These are phyloP conservation scores for Palythoa heliodiscus DNA, from an alignment of 92 coral and sea anemone genomes.

Conservation along the genomic window DNA sequence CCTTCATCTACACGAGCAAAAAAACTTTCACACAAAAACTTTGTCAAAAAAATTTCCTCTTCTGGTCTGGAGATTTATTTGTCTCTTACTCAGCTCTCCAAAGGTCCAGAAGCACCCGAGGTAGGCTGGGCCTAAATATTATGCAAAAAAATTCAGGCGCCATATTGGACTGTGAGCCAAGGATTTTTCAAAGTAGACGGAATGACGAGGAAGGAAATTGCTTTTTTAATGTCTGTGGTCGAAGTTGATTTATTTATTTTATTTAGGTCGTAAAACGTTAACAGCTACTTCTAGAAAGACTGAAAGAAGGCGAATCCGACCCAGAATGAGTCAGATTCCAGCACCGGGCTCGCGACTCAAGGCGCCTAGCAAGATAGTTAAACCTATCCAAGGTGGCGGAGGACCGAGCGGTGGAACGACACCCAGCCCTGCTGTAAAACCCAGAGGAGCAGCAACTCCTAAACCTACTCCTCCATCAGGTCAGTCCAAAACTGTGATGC, in stretches of 20 bases:
- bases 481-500: constrained; percentile 54
- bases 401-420: constrained; percentile 58
- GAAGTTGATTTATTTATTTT: constrained; percentile 9
- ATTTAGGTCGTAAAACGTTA: constrained; percentile 18
- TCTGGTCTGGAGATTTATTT: background rate
- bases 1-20: too few relatives aligned
- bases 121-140: constrained; percentile 11
- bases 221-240: background rate
- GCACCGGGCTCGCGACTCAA: constrained; percentile 73
- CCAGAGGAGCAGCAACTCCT: constrained; percentile 67
- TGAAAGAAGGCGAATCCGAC: constrained; percentile 24
- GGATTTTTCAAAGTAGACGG: constrained; percentile 29
- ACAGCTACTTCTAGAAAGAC: constrained; percentile 13
- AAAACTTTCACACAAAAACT: too few relatives aligned
- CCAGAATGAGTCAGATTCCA: constrained; percentile 85
- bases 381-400: constrained; percentile 89
- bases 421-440: constrained; percentile 63
- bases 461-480: constrained; percentile 54
- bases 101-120: background rate
- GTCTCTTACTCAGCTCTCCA: background rate
- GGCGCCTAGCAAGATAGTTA: constrained; percentile 75
- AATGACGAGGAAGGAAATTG: constrained; percentile 32
- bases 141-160: constrained; percentile 43
- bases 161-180: constrained; percentile 45
- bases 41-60: background rate